A percentile compares a stretch with the other conserved stretches of the same genome.
These are phyloP conservation scores for Monopterus albus DNA, from an alignment of 2,113 vertebrate genomes.

Conservation along the genomic window DNA sequence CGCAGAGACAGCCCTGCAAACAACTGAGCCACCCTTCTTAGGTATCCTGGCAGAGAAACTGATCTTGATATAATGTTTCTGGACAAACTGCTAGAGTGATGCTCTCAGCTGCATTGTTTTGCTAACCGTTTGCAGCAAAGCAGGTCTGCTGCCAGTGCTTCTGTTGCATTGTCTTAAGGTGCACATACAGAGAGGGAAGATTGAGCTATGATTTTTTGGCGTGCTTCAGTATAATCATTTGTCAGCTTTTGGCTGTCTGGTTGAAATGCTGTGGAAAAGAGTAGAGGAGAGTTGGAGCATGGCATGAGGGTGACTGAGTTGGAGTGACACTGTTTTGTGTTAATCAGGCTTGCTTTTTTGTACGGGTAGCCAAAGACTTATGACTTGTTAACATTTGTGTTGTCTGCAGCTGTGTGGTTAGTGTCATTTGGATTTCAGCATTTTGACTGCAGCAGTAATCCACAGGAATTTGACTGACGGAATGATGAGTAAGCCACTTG, in stretches of 20 bases:
- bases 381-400: neutral
- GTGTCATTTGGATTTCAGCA: neutral
- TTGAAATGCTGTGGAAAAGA: conserved; percentile 34
- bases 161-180: conserved; percentile 61
- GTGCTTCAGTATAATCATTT: conserved; percentile 33
- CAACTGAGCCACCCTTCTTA: conserved; percentile 3
- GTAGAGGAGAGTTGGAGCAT: conserved; percentile 5
- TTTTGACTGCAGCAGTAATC: conserved; percentile 20
- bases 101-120: conserved; percentile 51
- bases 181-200: conserved; percentile 39
- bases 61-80: conserved; percentile 28
- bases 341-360: conserved; percentile 1
- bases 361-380: neutral
- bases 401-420: neutral
- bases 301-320: neutral
- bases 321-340: neutral
- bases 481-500: neutral
- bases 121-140: conserved; percentile 52
- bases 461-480: neutral
- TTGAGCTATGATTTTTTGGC: conserved; percentile 55
- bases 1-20: conserved; percentile 1
- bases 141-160: conserved; percentile 47
- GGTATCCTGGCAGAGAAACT: conserved; percentile 31
- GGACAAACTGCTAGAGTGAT: conserved; percentile 41
- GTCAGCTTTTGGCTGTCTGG: conserved; percentile 35